Conservation (phyloP, 2,888 invertebrate genomes). For the Scelioninae gen. 2 region DNA sequence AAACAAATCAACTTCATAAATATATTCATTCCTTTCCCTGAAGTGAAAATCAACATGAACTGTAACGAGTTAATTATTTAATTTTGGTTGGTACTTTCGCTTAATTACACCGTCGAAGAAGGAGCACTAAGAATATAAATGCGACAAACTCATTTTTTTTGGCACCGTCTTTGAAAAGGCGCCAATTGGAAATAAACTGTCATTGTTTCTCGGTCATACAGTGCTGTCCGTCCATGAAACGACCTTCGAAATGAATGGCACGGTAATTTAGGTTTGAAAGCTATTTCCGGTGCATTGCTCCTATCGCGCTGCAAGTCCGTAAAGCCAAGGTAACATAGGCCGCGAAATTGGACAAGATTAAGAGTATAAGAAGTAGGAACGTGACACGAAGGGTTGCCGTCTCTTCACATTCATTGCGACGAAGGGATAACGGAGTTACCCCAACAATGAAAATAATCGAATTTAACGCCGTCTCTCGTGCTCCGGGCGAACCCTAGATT, state of each 20-base stretch:
- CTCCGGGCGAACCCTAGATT: conserved; percentile 63
- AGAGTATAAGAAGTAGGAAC: conserved; percentile 69
- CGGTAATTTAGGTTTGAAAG: conserved; percentile 41
- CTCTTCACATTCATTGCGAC: conserved; percentile 66
- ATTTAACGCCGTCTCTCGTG: conserved; percentile 71
- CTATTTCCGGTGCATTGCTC: conserved; percentile 29
- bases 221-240: background rate
- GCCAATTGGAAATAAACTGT: background rate
- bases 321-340: conserved; percentile 47
- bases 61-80: no score
- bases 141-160: no score
- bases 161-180: background rate
- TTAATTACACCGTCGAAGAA: no score
- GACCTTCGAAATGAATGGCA: conserved; percentile 25
- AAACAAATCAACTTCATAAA: no score
- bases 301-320: conserved; percentile 21
- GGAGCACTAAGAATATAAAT: no score
- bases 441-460: conserved; percentile 74
- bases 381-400: conserved; percentile 67
- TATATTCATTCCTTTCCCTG: no score
- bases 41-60: no score
- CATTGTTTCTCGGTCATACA: conserved; percentile 9
- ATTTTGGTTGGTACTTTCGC: no score
- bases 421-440: conserved; percentile 71
- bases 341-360: conserved; percentile 67